phyloP scores from a whole-genome alignment of 1,140 invertebrate species.

The Listronotus oregonensis region DNA sequence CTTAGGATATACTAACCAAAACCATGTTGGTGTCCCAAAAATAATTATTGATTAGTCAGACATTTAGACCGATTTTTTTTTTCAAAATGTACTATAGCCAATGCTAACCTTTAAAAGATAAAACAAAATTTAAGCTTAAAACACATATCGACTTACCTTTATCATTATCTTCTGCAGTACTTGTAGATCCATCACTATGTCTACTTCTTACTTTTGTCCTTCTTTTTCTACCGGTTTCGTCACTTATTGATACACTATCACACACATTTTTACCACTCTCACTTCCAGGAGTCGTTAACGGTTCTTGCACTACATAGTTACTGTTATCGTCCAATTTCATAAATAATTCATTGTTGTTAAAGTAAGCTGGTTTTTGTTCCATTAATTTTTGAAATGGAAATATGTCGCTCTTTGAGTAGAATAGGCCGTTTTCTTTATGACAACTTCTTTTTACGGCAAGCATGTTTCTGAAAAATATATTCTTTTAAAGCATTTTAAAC shows the following conservation, averaged over 20 bases:
- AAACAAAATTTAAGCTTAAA: too few species aligned
- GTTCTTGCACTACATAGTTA: conserved; percentile 33
- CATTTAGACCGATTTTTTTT: too few species aligned
- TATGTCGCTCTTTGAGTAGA: conserved; percentile 41
- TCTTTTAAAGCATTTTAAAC: neutral
- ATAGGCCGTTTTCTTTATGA: conserved; percentile 12
- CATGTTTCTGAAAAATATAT: neutral
- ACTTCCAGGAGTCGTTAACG: conserved; percentile 24
- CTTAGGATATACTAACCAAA: too few species aligned
- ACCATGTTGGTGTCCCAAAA: too few species aligned
- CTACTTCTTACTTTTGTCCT: conserved; percentile 15
- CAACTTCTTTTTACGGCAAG: neutral
- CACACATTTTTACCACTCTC: conserved; percentile 7
- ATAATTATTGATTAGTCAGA: too few species aligned
- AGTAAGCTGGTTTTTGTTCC: conserved; percentile 4
- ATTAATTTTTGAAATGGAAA: conserved; percentile 36
- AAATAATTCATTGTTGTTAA: neutral
- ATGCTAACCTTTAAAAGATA: too few species aligned
- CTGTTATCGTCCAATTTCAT: conserved; percentile 28
- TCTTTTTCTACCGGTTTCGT: conserved; percentile 27
- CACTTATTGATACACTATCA: conserved; percentile 16
- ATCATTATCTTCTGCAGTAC: neutral
- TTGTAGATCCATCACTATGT: conserved; percentile 34
- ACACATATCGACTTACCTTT: conserved; percentile 24
- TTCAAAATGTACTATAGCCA: too few species aligned